Conservation (phyloP, 2,113 vertebrate species). For the Alces alces region DNA sequence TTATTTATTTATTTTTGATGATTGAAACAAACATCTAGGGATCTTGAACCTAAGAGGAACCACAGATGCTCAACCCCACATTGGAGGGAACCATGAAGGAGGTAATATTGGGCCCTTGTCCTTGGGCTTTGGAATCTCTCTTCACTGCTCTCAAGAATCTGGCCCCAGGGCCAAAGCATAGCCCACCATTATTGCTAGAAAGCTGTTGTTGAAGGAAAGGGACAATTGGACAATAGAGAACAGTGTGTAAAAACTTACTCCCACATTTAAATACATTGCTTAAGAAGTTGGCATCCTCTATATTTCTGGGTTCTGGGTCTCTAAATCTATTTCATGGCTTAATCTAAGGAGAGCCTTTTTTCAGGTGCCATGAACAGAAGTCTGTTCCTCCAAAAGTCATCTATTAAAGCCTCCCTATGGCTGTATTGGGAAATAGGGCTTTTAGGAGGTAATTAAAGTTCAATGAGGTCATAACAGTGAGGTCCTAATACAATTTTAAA, state of each 20-base stretch:
- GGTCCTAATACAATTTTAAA: neutral
- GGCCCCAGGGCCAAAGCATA: neutral
- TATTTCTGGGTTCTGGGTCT: neutral
- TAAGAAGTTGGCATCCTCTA: neutral
- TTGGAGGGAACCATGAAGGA: neutral
- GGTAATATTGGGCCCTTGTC: neutral
- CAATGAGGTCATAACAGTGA: neutral
- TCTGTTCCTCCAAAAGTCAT: neutral
- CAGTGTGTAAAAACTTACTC: neutral
- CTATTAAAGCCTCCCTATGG: neutral
- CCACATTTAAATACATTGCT: neutral
- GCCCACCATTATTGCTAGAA: neutral
- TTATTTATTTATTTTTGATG: neutral
- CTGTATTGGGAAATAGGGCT: neutral
- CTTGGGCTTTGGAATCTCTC: neutral
- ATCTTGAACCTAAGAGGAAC: neutral
- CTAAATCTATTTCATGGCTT: neutral
- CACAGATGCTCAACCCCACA: neutral
- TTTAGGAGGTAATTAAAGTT: neutral
- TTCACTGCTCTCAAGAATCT: neutral
- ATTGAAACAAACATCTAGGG: neutral
- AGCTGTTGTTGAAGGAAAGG: neutral
- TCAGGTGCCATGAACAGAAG: neutral
- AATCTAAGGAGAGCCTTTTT: neutral
- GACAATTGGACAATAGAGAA: neutral